phyloP scores from a whole-genome alignment of 2,113 vertebrate species.

The Addax nasomaculatus region DNA sequence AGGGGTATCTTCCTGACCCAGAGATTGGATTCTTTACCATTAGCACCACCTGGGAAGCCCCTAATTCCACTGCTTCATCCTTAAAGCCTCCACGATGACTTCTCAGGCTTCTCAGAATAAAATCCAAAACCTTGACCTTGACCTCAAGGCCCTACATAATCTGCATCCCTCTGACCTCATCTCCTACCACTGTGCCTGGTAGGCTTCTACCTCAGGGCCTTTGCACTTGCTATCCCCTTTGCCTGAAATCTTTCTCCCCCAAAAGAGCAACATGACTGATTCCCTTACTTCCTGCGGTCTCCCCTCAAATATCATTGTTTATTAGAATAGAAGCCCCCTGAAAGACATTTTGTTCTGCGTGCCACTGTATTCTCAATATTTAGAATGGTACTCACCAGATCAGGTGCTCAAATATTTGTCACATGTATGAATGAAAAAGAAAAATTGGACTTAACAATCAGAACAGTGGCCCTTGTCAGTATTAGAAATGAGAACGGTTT shows the following conservation, averaged over 20 bases:
- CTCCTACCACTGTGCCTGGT: not conserved
- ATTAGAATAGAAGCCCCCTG: not conserved
- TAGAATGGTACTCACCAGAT: not conserved
- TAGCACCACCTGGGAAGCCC: not conserved
- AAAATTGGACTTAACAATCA: not conserved
- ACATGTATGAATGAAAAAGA: not conserved
- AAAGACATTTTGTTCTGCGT: not conserved
- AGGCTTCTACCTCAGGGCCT: not conserved
- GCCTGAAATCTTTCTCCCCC: not conserved
- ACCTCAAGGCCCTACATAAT: not conserved
- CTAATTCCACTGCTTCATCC: not conserved
- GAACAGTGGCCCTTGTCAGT: not conserved
- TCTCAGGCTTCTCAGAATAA: not conserved
- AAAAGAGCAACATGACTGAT: not conserved
- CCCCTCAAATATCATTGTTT: not conserved
- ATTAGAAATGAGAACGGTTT: not conserved
- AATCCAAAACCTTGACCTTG: not conserved
- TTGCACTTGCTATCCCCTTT: not conserved
- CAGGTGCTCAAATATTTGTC: not conserved
- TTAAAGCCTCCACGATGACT: not conserved
- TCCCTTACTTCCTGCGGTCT: not conserved
- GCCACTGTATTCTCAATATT: not conserved
- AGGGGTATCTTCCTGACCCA: not conserved
- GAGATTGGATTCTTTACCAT: not conserved
- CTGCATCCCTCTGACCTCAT: not conserved